Base-by-base conservation (phyloP, 2,113 vertebrate species). In the Charadrius vociferus region DNA sequence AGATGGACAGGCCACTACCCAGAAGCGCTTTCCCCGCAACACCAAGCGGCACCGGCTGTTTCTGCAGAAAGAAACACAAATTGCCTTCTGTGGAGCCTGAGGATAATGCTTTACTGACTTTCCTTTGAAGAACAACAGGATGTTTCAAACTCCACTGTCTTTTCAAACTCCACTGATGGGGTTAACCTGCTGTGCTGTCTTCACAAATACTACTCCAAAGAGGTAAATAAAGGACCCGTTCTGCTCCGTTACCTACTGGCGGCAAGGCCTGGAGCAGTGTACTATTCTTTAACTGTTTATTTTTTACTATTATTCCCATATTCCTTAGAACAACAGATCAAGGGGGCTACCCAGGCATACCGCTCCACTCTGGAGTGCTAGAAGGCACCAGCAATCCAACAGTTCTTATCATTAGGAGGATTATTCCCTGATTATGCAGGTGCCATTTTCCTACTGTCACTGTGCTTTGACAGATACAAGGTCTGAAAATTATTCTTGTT, bases 1-100 rank as follows among this genome's bases (percentile, higher is more conserved):
- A 36, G 56, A 21, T 24, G 41, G 62, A n/a, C 37, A 71, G 45
- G 41, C 8, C 34, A 27, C 47, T 47, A 52, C 56, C 56, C 72
- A 68, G 16, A 65, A 26, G 43, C 77, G 34, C 20, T 70, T 78
- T 61, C 39, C 19, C 36, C 53, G 29, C 11, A 14, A 49, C 27
- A 73, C 18, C 0, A 1, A 73, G 32, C 1, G 2, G 36, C 5
- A 7, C 58, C 3, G 1, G 13, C 45, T 56, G 21, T 65, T 92
- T 75, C 37, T 62, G 12, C 43, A 89, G 78, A 70, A 82, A 72
- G 50, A 12, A 87, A 29, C n/a, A 41, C 9, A 20, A 47, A 50
- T 72, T 84, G 72, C 63, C 34, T 50, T 72, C 45, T 26, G 18
- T 9, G 53, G 45, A 84, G 32, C 26, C 58, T 55, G 63, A 84